A percentile compares a stretch with the other conserved stretches of the same genome.
phyloP scores from a whole-genome alignment of 2,888 invertebrate genomes.

The Pseudococcus jackbeardsleyi region DNA sequence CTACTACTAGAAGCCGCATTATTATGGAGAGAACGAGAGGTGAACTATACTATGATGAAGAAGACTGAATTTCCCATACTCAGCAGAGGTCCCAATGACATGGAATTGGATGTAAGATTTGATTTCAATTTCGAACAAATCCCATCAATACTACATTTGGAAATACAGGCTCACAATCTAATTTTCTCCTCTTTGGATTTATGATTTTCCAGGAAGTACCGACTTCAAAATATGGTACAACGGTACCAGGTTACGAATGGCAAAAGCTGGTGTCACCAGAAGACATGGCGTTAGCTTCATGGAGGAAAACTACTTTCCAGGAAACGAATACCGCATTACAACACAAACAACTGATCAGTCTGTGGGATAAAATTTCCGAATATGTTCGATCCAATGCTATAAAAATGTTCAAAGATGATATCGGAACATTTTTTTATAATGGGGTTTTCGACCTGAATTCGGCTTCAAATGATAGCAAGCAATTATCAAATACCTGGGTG shows the following conservation, averaged over 20 bases:
- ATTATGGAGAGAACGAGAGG: not conserved
- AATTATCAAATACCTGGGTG: not conserved
- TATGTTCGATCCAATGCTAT: not conserved
- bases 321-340: not conserved
- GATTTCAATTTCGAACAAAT: not conserved
- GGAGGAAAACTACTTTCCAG: not conserved
- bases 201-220: not conserved
- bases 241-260: not conserved
- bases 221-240: not conserved
- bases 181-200: too few species aligned
- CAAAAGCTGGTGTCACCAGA: not conserved
- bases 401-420: not conserved
- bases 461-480: not conserved
- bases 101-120: not conserved
- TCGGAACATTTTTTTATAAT: not conserved
- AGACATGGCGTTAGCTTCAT: not conserved
- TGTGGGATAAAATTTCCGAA: not conserved
- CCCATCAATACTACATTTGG: too few species aligned
- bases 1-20: not conserved
- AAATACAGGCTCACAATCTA: too few species aligned
- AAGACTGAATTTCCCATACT: not conserved
- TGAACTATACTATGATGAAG: not conserved
- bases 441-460: not conserved
- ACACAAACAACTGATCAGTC: not conserved
- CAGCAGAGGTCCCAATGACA: not conserved